Base-by-base conservation (phyloP, 2,888 invertebrate genomes). In the Tiphia femorata region DNA sequence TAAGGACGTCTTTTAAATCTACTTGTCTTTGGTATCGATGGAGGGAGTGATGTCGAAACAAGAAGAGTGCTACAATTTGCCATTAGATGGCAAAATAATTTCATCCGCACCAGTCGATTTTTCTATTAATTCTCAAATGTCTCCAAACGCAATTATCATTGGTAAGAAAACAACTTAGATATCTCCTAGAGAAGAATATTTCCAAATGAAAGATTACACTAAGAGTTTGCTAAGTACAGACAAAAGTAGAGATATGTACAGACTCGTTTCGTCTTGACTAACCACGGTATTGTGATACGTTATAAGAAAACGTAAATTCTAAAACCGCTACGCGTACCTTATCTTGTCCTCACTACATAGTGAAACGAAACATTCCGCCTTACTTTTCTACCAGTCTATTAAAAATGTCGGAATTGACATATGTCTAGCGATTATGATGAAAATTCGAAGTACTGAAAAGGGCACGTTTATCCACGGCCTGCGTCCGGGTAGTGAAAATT, bases 381-480 rank as follows among this genome's bases (percentile, higher is more conserved):
- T 62, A 61, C 49, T 53, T 48, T 20, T 17, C 75, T 73, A 76
- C 66, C 77, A 74, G 70, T 75, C 74, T 75, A 76, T 72, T 17
- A 62, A 61, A 70, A 67, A 55, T 67, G 65, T 67, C 70, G 64
- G 63, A 69, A 75, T 63, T 68, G 71, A 71, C 55, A 43, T 49
- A 48, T 58, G 55, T 62, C 58, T 61, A 46, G 51, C 29, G 58
- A 61, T 60, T 63, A 69, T 54, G 55, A 50, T 61, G 52, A 62
- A 61, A 61, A 63, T 65, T 69, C 66, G 61, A 69, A 63, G 61
- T 69, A 62, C 62, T 58, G 69, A 58, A 57, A 61, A 62, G 44
- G 49, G 48, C 47, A 49, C 41, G 44, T 35, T 53, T 21, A 46
- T 10, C 63, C 63, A 61, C 58, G n/a, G 12, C 12, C 33, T 14